Evolutionary conservation across 2,888 invertebrate species (phyloP).

Genomic region (Thelaira solivaga): DNA sequence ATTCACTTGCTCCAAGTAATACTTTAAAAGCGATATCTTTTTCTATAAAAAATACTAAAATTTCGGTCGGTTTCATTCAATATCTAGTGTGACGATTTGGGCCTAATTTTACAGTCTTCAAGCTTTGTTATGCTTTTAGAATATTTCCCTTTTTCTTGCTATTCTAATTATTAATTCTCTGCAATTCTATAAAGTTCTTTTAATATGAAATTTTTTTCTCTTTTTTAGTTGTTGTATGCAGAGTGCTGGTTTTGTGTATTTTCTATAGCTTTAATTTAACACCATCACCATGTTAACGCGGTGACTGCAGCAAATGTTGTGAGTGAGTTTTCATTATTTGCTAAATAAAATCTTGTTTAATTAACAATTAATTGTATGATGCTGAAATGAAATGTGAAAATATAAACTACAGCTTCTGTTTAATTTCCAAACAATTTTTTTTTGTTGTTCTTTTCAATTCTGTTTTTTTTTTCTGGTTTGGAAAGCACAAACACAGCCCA

Average conservation of each 20-base stretch:
- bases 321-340: conserved; percentile 50
- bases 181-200: neutral
- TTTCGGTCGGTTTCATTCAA: too few species aligned
- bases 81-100: too few species aligned
- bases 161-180: neutral
- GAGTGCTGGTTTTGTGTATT: neutral
- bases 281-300: neutral
- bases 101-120: too few species aligned
- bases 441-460: conserved; percentile 1
- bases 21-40: too few species aligned
- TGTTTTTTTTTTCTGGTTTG: conserved; percentile 9
- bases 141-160: neutral
- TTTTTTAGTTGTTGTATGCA: neutral
- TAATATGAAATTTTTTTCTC: neutral
- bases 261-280: conserved; percentile 27
- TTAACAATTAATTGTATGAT: conserved; percentile 59
- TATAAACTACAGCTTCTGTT: conserved; percentile 58
- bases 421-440: conserved; percentile 46
- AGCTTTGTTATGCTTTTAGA: too few species aligned
- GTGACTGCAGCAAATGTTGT: neutral
- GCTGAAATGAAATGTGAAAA: conserved; percentile 50
- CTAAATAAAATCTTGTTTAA: conserved; percentile 59
- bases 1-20: too few species aligned
- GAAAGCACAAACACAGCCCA: conserved; percentile 38
- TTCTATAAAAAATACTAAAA: too few species aligned